phyloP scores from a whole-genome alignment of 2,888 invertebrate species.

The Heliconius erato region DNA sequence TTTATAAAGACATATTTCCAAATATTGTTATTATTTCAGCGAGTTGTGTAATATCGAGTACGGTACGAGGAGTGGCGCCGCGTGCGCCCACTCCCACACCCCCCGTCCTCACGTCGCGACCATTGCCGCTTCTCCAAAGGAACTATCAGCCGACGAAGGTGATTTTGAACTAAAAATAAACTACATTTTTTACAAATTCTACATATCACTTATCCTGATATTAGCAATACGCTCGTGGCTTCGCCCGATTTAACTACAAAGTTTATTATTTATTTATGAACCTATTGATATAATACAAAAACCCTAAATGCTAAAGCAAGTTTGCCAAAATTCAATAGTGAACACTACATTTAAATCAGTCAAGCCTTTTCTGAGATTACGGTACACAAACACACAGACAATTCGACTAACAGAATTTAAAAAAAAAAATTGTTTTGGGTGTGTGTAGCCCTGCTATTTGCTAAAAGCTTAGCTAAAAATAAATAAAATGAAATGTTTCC shows the following conservation, averaged over 20 bases:
- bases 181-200: too few relatives aligned
- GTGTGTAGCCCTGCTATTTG: neutral
- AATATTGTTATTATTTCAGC: conserved; percentile 56
- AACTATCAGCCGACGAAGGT: conserved; percentile 83
- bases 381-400: neutral
- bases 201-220: too few relatives aligned
- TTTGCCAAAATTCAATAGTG: too few relatives aligned
- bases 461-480: neutral
- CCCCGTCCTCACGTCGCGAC: conserved; percentile 65
- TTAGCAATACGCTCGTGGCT: too few relatives aligned
- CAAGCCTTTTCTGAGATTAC: too few relatives aligned
- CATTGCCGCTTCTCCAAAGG: conserved; percentile 78
- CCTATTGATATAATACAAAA: too few relatives aligned
- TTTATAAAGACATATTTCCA: neutral
- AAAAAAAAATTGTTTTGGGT: neutral
- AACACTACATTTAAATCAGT: too few relatives aligned
- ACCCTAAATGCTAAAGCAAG: too few relatives aligned
- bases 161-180: conserved; percentile 21
- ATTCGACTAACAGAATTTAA: neutral
- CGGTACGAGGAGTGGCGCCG: conserved; percentile 61
- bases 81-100: conserved; percentile 64
- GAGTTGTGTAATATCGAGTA: conserved; percentile 70
- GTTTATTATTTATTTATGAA: too few relatives aligned
- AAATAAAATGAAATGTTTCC: neutral
- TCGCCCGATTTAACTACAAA: too few relatives aligned